Percentiles rank a stretch among this genome's conserved stretches.
These are phyloP conservation scores for Etia nguti DNA, from an alignment of 2,113 vertebrate genomes.

Conservation along the genomic window DNA sequence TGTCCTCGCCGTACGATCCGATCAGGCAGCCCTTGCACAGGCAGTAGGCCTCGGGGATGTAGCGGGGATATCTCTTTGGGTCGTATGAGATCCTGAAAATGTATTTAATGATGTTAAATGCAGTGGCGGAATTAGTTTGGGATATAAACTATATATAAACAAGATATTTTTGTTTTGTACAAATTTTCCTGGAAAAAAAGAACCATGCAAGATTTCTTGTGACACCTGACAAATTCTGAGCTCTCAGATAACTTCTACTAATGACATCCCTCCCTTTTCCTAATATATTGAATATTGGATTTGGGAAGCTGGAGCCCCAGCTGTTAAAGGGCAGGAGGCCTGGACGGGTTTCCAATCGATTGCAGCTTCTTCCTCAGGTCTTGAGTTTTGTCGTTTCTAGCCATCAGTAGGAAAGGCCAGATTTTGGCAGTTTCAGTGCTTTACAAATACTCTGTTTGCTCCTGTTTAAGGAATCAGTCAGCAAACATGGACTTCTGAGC, in stretches of 20 bases:
- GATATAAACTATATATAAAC: background rate
- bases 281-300: background rate
- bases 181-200: background rate
- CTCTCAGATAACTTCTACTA: background rate
- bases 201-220: background rate
- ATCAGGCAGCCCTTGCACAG: constrained; percentile 89
- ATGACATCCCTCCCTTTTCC: background rate
- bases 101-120: background rate
- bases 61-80: constrained; percentile 80
- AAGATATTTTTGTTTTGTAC: background rate
- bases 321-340: background rate
- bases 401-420: too few species aligned
- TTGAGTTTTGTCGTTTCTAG: too few species aligned
- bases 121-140: background rate
- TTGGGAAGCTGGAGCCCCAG: background rate
- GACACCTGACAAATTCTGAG: background rate
- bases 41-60: constrained; percentile 92
- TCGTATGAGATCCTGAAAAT: constrained; percentile 81
- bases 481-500: too few species aligned
- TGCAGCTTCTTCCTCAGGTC: too few species aligned
- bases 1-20: constrained; percentile 77
- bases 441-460: too few species aligned
- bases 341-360: too few species aligned
- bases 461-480: too few species aligned
- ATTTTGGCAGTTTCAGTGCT: too few species aligned